Percentiles rank a stretch among this genome's conserved stretches.
Evolutionary conservation across 2,113 vertebrate species (phyloP).

Genomic region (Grammomys dolichurus): DNA sequence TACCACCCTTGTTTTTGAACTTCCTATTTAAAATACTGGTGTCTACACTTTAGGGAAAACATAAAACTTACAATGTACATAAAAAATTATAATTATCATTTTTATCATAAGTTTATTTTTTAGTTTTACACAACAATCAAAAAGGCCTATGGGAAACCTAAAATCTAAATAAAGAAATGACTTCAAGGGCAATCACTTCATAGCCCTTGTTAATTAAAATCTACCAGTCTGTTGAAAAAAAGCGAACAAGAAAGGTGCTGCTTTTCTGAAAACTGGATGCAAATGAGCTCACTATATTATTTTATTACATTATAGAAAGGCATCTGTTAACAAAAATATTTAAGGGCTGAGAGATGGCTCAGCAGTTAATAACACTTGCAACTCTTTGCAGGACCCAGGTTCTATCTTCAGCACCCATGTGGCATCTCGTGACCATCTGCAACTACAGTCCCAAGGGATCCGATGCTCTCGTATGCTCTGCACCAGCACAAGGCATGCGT

Average conservation of each 20-base stretch:
- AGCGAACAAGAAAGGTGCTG: not conserved
- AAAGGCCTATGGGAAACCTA: not conserved
- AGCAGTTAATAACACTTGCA: not conserved
- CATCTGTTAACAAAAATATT: not conserved
- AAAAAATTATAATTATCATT: not conserved
- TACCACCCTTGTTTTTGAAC: no score
- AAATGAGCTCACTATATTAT: constrained; percentile 38
- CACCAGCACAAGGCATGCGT: not conserved
- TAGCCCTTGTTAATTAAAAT: not conserved
- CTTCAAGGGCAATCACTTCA: not conserved
- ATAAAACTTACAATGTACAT: not conserved
- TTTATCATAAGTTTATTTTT: not conserved
- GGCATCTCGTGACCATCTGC: not conserved
- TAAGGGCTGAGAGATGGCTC: not conserved
- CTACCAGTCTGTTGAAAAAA: constrained; percentile 9
- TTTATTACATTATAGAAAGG: not conserved
- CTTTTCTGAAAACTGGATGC: not conserved
- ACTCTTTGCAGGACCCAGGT: not conserved
- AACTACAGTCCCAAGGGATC: not conserved
- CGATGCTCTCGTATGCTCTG: not conserved
- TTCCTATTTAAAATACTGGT: not conserved
- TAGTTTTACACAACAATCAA: not conserved
- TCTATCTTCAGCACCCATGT: not conserved
- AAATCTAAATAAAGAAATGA: constrained; percentile 5
- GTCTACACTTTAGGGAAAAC: constrained; percentile 19